Percentiles rank a stretch among this genome's conserved stretches.
These are phyloP conservation scores for Caenorhabditis briggsae DNA, from an alignment of 1,140 invertebrate genomes.

Conservation along the genomic window DNA sequence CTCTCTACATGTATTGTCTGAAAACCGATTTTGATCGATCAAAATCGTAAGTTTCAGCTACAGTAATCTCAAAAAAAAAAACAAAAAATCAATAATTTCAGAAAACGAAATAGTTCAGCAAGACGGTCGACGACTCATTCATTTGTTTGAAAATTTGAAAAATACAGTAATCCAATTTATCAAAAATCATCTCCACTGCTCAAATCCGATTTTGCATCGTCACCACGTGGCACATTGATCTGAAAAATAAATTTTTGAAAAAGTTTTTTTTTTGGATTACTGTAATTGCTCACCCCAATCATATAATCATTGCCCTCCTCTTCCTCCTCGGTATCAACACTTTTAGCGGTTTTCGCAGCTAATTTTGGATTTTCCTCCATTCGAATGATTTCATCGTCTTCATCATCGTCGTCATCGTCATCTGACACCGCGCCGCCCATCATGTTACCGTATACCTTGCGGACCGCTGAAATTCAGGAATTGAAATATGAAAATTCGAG, in stretches of 20 bases:
- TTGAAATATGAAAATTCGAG: neutral
- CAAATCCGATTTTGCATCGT: constrained; percentile 44
- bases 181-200: constrained; percentile 64
- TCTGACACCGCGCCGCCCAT: constrained; percentile 64
- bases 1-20: constrained; percentile 58
- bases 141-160: constrained; percentile 12
- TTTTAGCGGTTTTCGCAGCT: neutral
- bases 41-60: neutral
- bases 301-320: neutral
- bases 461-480: constrained; percentile 41
- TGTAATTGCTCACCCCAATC: constrained; percentile 22
- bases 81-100: neutral
- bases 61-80: neutral
- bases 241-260: neutral
- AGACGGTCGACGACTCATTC: constrained; percentile 20
- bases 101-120: neutral
- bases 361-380: neutral
- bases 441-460: constrained; percentile 69
- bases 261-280: neutral
- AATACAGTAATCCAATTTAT: neutral
- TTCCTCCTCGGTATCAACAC: neutral
- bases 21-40: constrained; percentile 69
- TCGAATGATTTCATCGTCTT: constrained; percentile 7
- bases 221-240: neutral
- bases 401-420: constrained; percentile 66